A percentile compares a stretch with the other conserved stretches of the same genome.
Evolutionary conservation across 2,888 invertebrate genomes (phyloP).

Genomic region (Polymixis lichenea): DNA sequence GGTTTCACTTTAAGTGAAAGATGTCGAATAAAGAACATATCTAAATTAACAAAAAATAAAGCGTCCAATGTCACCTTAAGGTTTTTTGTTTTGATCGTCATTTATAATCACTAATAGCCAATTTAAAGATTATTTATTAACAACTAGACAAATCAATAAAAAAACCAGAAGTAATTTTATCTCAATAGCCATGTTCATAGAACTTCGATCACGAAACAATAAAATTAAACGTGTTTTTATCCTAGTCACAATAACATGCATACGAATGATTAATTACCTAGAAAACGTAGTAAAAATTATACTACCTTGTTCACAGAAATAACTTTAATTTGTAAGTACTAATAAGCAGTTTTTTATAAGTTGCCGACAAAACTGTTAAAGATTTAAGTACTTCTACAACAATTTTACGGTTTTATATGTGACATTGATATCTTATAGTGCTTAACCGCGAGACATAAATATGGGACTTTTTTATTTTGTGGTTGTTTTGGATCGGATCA

Average conservation of each 20-base stretch:
- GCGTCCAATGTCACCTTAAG: background rate
- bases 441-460: background rate
- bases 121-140: background rate
- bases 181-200: background rate
- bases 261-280: background rate
- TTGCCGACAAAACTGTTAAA: background rate
- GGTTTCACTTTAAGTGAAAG: background rate
- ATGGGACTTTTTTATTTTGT: background rate
- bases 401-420: background rate
- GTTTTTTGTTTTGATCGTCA: too few species aligned
- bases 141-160: background rate
- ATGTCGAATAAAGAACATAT: background rate
- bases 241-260: background rate
- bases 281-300: too few species aligned
- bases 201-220: constrained; percentile 14
- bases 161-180: background rate
- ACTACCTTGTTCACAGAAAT: background rate
- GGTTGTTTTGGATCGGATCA: too few species aligned
- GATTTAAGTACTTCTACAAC: background rate
- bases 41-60: background rate
- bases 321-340: background rate
- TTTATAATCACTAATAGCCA: background rate
- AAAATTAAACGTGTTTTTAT: constrained; percentile 18
- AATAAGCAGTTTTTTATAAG: background rate
- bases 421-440: background rate